Evolutionary conservation across 2,888 invertebrate genomes (phyloP), one percentile per base, ranked within the genome.

Genomic region (Drosophila koepferae): DNA sequence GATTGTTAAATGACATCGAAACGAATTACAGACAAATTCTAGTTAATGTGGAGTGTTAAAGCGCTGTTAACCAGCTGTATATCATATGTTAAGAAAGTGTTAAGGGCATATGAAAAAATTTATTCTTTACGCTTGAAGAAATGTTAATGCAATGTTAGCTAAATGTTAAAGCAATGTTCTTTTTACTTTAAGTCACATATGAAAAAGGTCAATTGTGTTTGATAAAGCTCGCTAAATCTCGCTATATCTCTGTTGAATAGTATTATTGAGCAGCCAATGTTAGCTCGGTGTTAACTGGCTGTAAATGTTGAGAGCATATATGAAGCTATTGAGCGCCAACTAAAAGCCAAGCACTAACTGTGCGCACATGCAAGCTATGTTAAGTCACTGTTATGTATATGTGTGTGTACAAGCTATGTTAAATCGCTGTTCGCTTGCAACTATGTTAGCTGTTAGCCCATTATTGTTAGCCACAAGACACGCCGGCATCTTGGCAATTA

Each of bases 401-500:
- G 2, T 34, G 2, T 34, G 9, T 4, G 4, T 51, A 9, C 0
- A 38, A n/a, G 1, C 23, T 1, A 51, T 34, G 34, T 49, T 49
- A 31, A 34, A 18, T 0, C 49, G 12, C n/a, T 49, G 10, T 20
- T 28, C 2, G 28, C 5, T 31, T 31, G 31, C 10, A 36, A 36
- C 61, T 40, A 34, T 55, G 48, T 20, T 16, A 48, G 38, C 41
- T 53, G 51, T 66, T 56, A 38, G 44, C 40, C 41, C 65, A 49
- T 46, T 80, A 71, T 62, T 71, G 40, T 77, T 74, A 31, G 58
- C 80, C 72, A 38, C 77, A 75, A 77, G 64, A 77, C 66, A 71
- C 16, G 64, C 64, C 80, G 72, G 72, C 79, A 72, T 56, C 80
- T 82, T 86, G 85, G 81, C 90, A 86, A 86, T 86, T 86, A 86